phyloP scores from a whole-genome alignment of 2,113 vertebrate species.

The Proteles cristata region DNA sequence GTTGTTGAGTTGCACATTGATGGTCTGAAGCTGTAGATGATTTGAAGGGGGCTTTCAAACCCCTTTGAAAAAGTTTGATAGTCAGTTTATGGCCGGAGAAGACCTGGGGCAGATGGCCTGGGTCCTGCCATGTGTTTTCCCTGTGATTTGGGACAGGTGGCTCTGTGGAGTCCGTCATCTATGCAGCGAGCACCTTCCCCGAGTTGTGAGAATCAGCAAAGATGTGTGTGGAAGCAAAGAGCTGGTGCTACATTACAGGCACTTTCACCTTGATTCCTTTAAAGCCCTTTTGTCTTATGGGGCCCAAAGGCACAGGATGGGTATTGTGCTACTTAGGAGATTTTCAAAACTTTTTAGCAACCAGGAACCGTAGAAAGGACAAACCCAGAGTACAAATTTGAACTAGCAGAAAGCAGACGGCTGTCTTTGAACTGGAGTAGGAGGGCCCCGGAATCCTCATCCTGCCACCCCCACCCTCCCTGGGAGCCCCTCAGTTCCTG shows the following conservation, averaged over 20 bases:
- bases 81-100: background rate
- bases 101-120: background rate
- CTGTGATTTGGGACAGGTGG: background rate
- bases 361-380: background rate
- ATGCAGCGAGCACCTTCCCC: background rate
- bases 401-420: background rate
- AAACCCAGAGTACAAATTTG: background rate
- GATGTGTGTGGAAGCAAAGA: background rate
- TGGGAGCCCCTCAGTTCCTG: background rate
- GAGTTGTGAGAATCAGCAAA: background rate
- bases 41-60: background rate
- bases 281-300: background rate
- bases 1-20: background rate
- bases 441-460: background rate
- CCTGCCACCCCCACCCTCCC: background rate
- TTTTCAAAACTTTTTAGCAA: background rate
- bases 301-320: background rate
- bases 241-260: background rate
- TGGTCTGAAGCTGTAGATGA: background rate
- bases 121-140: accelerated
- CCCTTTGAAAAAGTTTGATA: background rate
- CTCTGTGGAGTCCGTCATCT: background rate
- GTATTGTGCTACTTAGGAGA: background rate
- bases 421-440: background rate
- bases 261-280: background rate